These are phyloP conservation scores for Napeogenes inachia DNA, from an alignment of 2,888 invertebrate genomes.

Conservation along the genomic window DNA sequence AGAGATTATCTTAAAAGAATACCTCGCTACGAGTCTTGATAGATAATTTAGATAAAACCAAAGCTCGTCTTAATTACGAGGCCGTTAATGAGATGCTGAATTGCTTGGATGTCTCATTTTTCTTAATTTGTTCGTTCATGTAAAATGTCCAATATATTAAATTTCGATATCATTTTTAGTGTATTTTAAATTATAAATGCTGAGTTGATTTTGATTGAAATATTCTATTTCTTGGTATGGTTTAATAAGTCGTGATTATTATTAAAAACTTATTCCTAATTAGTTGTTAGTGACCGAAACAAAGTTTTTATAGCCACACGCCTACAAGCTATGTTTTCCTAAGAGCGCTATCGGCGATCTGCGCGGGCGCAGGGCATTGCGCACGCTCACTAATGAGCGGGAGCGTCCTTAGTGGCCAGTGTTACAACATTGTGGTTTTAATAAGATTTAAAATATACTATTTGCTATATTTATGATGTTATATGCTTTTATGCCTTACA, in stretches of 20 bases:
- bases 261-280: conserved; percentile 24
- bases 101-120: neutral
- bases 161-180: neutral
- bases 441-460: conserved; percentile 1
- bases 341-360: conserved; percentile 41
- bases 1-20: conserved; percentile 8
- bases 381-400: conserved; percentile 39
- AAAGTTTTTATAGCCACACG: conserved; percentile 26
- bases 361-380: conserved; percentile 35
- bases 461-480: neutral
- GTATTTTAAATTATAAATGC: neutral
- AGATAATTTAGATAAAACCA: conserved; percentile 40
- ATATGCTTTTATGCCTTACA: neutral
- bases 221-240: neutral
- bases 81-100: conserved; percentile 7
- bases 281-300: conserved; percentile 23
- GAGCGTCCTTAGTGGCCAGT: conserved; percentile 34
- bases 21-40: conserved; percentile 35
- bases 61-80: conserved; percentile 33
- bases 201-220: neutral
- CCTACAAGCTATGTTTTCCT: conserved; percentile 35
- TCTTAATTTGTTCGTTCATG: neutral
- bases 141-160: neutral
- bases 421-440: conserved; percentile 9
- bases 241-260: conserved; percentile 9